Evolutionary conservation across 1,140 invertebrate species (phyloP).

Genomic region (Hermatobates lingyangjiaoensis): DNA sequence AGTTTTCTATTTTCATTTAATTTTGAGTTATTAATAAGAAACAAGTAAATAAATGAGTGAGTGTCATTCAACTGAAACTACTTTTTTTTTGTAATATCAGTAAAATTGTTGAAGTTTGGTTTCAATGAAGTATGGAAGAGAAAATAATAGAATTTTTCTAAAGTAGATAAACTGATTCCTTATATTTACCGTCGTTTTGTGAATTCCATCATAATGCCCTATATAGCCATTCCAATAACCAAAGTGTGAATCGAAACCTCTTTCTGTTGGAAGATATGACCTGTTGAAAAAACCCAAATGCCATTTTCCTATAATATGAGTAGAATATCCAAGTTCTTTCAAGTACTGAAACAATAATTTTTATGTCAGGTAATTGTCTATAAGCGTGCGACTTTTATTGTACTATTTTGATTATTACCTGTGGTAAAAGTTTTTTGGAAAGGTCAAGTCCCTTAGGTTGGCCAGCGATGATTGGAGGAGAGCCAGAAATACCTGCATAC

Average conservation of each 20-base stretch:
- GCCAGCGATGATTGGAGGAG: not conserved
- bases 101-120: no score
- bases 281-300: slow-evolving; percentile 59
- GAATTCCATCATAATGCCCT: slow-evolving; percentile 58
- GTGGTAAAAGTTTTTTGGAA: not conserved
- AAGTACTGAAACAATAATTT: slow-evolving; percentile 27
- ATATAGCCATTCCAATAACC: slow-evolving; percentile 75
- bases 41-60: no score
- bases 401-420: no score
- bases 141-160: no score
- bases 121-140: no score
- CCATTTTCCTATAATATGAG: slow-evolving; percentile 82
- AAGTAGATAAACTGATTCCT: no score
- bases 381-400: no score
- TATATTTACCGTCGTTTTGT: slow-evolving; percentile 13
- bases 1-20: no score
- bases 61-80: no score
- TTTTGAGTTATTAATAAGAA: no score
- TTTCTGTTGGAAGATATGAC: slow-evolving; percentile 46
- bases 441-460: not conserved
- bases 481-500: not conserved
- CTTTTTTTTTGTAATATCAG: no score
- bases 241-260: slow-evolving; percentile 59
- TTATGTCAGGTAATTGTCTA: no score
- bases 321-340: slow-evolving; percentile 46